These are phyloP conservation scores for Scytalopus superciliaris DNA, from an alignment of 2,113 vertebrate genomes.

Conservation along the genomic window DNA sequence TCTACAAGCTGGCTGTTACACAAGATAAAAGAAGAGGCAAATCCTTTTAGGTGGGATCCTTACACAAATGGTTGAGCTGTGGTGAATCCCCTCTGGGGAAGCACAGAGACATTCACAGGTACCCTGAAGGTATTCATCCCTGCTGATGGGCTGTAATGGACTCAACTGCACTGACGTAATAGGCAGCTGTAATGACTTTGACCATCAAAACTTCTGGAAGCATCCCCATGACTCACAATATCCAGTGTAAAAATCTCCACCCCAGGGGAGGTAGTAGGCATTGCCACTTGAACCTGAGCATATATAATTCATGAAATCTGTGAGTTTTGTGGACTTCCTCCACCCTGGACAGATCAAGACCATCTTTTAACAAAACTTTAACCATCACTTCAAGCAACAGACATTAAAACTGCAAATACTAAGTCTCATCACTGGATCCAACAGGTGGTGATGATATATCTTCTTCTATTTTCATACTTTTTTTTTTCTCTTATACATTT, in stretches of 20 bases:
- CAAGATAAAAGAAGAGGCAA: background rate
- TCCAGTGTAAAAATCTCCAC: background rate
- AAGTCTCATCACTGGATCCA: background rate
- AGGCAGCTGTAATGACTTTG: background rate
- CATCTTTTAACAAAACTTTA: background rate
- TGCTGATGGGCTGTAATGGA: background rate
- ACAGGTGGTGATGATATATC: background rate
- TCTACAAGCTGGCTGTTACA: background rate
- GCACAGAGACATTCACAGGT: background rate
- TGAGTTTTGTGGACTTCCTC: background rate
- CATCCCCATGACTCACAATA: background rate
- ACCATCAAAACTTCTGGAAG: background rate
- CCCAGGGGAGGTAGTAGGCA: background rate
- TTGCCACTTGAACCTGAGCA: background rate
- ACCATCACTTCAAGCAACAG: background rate
- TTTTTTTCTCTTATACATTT: background rate
- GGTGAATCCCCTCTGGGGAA: background rate
- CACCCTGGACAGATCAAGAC: background rate
- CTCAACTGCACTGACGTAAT: background rate
- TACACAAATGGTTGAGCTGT: background rate
- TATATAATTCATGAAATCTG: background rate
- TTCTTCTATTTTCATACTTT: background rate
- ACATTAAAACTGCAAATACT: background rate
- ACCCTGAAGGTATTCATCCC: background rate
- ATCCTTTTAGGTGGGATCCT: background rate